phyloP scores from a whole-genome alignment of 2,797 vertebrate genomes.

The Tympanoctomys barrerae region DNA sequence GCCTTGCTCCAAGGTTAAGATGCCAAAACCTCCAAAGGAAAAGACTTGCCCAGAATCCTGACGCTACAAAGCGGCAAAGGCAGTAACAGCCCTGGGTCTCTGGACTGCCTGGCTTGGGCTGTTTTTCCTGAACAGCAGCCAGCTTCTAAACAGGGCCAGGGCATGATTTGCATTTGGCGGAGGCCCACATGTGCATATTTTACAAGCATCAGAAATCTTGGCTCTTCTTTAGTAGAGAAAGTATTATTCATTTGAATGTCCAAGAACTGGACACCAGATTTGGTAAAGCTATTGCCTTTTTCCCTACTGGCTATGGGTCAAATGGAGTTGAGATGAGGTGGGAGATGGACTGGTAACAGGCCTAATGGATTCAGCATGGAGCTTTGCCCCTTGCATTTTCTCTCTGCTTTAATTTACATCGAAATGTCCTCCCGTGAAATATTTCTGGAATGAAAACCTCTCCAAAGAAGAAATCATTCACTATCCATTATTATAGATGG shows the following conservation, averaged over 20 bases:
- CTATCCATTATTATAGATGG: conserved; percentile 19
- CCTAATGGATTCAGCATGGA: conserved; percentile 36
- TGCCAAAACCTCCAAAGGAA: not conserved
- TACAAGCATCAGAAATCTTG: conserved; percentile 29
- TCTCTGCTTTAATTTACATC: conserved; percentile 45
- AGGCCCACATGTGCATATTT: not conserved
- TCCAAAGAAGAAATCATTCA: conserved; percentile 68
- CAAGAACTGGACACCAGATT: conserved; percentile 10
- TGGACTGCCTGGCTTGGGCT: not conserved
- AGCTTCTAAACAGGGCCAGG: not conserved
- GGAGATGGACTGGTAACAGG: not conserved
- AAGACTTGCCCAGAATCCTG: not conserved
- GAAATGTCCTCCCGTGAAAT: conserved; percentile 29
- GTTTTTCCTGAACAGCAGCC: not conserved
- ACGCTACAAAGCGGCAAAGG: not conserved
- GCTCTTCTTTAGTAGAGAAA: conserved; percentile 33
- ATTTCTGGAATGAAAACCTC: conserved; percentile 18
- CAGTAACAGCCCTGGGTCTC: not conserved
- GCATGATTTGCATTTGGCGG: conserved; percentile 24
- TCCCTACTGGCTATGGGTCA: not conserved
- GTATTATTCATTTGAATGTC: conserved; percentile 45
- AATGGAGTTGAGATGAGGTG: not conserved
- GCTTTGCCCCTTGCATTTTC: not conserved
- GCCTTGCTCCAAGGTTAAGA: not conserved
- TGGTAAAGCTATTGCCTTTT: conserved; percentile 48